phyloP scores from a whole-genome alignment of 2,113 vertebrate genomes.

The Etia nguti region DNA sequence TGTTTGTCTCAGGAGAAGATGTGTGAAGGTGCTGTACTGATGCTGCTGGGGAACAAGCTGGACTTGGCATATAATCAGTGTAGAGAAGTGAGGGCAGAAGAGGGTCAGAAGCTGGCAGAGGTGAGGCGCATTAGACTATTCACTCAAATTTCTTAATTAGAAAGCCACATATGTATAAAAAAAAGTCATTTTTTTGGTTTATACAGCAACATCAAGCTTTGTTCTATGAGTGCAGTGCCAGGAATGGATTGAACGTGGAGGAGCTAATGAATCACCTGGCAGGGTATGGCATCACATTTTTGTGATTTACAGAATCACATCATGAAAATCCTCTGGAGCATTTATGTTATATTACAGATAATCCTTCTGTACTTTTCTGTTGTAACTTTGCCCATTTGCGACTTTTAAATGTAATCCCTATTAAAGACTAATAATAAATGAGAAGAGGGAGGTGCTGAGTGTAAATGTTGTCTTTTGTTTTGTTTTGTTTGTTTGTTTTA shows the following conservation, averaged over 20 bases:
- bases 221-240: slow-evolving; percentile 82
- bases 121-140: slow-evolving; percentile 51
- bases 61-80: slow-evolving; percentile 53
- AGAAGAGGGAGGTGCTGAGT: not conserved
- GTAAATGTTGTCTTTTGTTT: not conserved
- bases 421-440: not conserved
- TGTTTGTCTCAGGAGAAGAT: slow-evolving; percentile 69
- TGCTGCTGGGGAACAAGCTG: slow-evolving; percentile 81
- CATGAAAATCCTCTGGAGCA: not conserved
- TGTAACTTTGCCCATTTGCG: not conserved
- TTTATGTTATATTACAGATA: not conserved
- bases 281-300: slow-evolving; percentile 50
- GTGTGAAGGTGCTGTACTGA: slow-evolving; percentile 70
- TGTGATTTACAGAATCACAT: not conserved
- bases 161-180: not conserved
- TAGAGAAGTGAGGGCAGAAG: slow-evolving; percentile 56
- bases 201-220: slow-evolving; percentile 76
- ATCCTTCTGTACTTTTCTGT: not conserved
- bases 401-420: not conserved
- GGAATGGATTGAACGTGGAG: slow-evolving; percentile 71
- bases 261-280: slow-evolving; percentile 78
- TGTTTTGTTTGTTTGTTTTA: not conserved
- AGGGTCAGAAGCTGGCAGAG: slow-evolving; percentile 76
- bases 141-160: not conserved
- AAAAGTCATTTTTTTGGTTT: not conserved